Evolutionary conservation across 1,140 invertebrate genomes (phyloP).

Genomic region (Acromyrmex echinatior): DNA sequence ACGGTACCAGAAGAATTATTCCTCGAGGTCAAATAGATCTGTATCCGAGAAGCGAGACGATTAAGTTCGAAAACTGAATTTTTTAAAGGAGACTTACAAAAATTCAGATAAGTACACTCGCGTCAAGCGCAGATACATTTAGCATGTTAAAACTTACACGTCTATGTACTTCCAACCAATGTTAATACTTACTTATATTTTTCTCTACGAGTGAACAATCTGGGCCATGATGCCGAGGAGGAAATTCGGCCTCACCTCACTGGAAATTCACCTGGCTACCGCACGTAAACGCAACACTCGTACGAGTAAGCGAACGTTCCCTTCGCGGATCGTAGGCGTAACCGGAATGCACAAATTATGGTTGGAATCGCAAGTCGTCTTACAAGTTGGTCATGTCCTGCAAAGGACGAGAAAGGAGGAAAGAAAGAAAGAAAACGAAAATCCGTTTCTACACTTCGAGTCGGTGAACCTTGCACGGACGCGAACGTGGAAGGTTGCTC

Average conservation of each 20-base stretch:
- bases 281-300: background rate
- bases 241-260: conserved; percentile 49
- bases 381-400: conserved; percentile 38
- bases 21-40: conserved; percentile 8
- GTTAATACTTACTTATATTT: conserved; percentile 5
- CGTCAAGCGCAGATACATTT: background rate
- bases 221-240: conserved; percentile 42
- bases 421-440: conserved; percentile 6
- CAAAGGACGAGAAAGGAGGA: conserved; percentile 9
- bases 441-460: conserved; percentile 11
- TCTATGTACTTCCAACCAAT: background rate
- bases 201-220: conserved; percentile 30
- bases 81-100: background rate
- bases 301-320: background rate
- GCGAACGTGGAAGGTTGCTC: conserved; percentile 55
- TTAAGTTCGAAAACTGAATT: background rate
- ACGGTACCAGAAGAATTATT: conserved; percentile 16
- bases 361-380: background rate
- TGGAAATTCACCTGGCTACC: conserved; percentile 20
- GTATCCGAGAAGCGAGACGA: background rate
- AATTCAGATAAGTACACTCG: background rate
- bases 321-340: conserved; percentile 10
- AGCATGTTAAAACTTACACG: background rate
- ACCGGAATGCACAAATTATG: conserved; percentile 3
- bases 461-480: background rate